A percentile compares a stretch with the other conserved stretches of the same genome.
Conservation (phyloP, 2,113 vertebrate genomes). For the Thunnus maccoyii region DNA sequence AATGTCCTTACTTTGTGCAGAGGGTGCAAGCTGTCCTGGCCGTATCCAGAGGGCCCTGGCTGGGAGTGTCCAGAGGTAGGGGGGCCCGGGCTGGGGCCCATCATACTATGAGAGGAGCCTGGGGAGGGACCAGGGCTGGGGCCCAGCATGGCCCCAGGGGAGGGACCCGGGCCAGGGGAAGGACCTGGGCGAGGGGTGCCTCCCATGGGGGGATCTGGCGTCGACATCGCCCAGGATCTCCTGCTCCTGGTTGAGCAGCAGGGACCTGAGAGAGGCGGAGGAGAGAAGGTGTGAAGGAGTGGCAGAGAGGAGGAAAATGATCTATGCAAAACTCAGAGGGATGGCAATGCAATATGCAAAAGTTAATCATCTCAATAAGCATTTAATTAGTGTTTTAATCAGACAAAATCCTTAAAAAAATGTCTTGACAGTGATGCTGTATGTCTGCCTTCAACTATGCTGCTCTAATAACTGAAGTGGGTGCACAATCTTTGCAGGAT, state of each 20-base stretch:
- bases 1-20: slow-evolving; percentile 91
- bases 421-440: background rate
- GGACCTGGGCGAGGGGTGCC: slow-evolving; percentile 91
- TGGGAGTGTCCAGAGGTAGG: slow-evolving; percentile 89
- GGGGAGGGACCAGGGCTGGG: slow-evolving; percentile 92
- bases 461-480: background rate
- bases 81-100: slow-evolving; percentile 94
- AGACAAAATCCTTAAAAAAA: background rate
- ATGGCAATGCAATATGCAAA: slow-evolving; percentile 19
- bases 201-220: slow-evolving; percentile 92
- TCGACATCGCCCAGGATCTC: slow-evolving; percentile 89
- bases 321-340: slow-evolving; percentile 4
- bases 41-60: slow-evolving; percentile 89
- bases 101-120: slow-evolving; percentile 93
- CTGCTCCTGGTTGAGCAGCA: slow-evolving; percentile 60
- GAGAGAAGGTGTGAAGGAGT: background rate
- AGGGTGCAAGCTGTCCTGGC: slow-evolving; percentile 91
- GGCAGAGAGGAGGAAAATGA: background rate
- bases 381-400: background rate
- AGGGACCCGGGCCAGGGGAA: slow-evolving; percentile 91
- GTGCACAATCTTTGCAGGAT: slow-evolving; percentile 35
- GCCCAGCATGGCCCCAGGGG: slow-evolving; percentile 91
- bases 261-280: slow-evolving; percentile 42
- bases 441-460: background rate
- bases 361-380: slow-evolving; percentile 8